These are phyloP conservation scores for Thunnus maccoyii DNA, from an alignment of 2,113 vertebrate species.

Conservation along the genomic window DNA sequence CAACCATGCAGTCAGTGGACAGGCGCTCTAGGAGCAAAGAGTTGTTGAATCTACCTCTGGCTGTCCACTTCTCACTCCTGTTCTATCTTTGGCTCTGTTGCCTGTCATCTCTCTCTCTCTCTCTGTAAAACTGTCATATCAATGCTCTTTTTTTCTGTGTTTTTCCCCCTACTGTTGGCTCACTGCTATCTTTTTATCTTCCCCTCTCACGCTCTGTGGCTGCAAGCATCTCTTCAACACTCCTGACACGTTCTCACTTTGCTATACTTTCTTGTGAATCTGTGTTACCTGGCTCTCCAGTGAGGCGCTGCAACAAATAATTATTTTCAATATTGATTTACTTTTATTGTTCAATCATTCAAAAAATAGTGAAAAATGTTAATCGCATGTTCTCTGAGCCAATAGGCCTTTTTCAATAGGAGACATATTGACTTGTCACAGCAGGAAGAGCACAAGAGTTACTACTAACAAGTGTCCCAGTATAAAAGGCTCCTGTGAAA, in stretches of 20 bases:
- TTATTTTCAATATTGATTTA: not conserved
- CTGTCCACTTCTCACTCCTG: slow-evolving; percentile 11
- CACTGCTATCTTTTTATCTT: slow-evolving; percentile 8
- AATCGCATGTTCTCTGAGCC: too few species aligned
- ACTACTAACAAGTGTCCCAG: too few species aligned
- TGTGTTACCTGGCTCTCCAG: too few species aligned
- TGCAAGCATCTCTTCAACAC: slow-evolving; percentile 16
- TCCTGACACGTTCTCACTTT: slow-evolving; percentile 22
- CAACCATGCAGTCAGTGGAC: slow-evolving; percentile 3
- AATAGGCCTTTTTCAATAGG: too few species aligned
- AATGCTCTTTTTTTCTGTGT: not conserved
- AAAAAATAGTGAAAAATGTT: too few species aligned
- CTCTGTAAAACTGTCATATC: not conserved
- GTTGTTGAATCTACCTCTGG: not conserved
- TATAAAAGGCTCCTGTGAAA: too few species aligned
- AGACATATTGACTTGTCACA: too few species aligned
- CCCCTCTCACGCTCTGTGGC: slow-evolving; percentile 10
- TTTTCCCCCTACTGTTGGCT: not conserved
- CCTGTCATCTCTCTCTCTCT: slow-evolving; percentile 10
- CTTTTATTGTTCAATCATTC: not conserved
- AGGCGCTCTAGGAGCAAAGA: not conserved
- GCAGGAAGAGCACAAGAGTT: too few species aligned
- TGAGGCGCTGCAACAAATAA: not conserved
- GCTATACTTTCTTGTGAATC: not conserved
- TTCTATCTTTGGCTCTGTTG: slow-evolving; percentile 17